Base-by-base conservation (phyloP, 1,140 invertebrate genomes). In the Lucilia sericata region DNA sequence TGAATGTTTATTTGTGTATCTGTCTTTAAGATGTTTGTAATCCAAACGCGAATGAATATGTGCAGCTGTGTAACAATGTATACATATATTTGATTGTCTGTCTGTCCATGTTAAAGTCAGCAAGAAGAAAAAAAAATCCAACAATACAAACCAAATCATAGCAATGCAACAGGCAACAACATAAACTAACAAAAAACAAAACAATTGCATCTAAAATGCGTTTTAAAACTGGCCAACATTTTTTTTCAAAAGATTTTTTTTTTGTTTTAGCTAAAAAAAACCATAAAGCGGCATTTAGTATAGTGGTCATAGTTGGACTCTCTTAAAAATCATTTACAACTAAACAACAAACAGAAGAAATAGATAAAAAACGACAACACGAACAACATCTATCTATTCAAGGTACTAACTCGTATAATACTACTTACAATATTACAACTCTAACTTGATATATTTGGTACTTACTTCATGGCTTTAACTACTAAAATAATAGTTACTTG, bases 1-100 rank as follows among this genome's bases (percentile, higher is more conserved):
- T 17, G 55, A n/a, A 17, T 60, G 55, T 60, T n/a, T 17, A 14
- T 60, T 2, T 60, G 2, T 14, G 0, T 60, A n/a, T 14, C 55
- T 60, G 55, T 60, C 14, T 60, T 12, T 60, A 60, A 60, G 55
- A 10, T 70, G 65, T 21, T 70, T 70, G 65, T 19, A 21, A 21
- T 70, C 5, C 21, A 60, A 60, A 60, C 55, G 19, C 65, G 65
- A 70, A 70, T 70, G 21, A 21, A 70, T 70, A 70, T 70, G 7
- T 70, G 65, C 65, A 70, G 65, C 65, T 70, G 65, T 70, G 65
- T 70, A 70, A 70, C 65, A 70, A 70, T 70, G 65, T 70, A 70
- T n/a, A n/a, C n/a, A n/a, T n/a, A n/a, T 60, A 14, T 60, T 60
- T 60, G 55, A n/a, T 60, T 60, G 55, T 60, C 55, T 60, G 55